Conservation (phyloP, 1,140 invertebrate genomes). For the Drosophila baimaii region DNA sequence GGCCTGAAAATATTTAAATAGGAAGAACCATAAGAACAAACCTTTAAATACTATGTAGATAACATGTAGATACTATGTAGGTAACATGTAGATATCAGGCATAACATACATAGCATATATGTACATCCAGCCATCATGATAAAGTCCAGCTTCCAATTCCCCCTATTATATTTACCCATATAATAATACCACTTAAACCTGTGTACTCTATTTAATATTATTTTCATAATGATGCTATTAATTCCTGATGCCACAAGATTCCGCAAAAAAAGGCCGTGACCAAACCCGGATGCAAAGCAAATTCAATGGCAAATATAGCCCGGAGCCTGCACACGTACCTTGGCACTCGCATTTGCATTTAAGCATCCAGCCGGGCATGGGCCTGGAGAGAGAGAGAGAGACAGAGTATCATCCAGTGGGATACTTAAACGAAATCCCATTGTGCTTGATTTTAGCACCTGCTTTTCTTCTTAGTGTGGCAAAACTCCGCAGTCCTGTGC, state of each 20-base stretch:
- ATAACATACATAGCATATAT: too few relatives aligned
- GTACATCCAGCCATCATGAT: too few relatives aligned
- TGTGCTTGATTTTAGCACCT: constrained; percentile 24
- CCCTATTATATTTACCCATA: neutral
- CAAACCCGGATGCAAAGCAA: constrained; percentile 5
- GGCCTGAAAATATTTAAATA: too few relatives aligned
- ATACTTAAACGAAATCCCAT: constrained; percentile 24
- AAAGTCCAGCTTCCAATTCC: neutral
- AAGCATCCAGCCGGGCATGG: constrained; percentile 1
- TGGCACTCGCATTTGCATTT: constrained; percentile 19
- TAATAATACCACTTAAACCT: neutral
- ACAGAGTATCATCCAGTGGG: constrained; percentile 18
- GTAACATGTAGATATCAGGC: neutral
- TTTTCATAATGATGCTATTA: constrained; percentile 1
- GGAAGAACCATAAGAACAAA: too few relatives aligned
- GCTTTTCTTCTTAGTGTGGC: constrained; percentile 22
- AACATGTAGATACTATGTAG: neutral
- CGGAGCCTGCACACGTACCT: constrained; percentile 12
- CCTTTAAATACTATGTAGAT: neutral
- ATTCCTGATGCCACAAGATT: constrained; percentile 2
- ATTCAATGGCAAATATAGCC: constrained; percentile 4
- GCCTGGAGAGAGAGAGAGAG: too few relatives aligned
- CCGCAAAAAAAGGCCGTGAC: neutral
- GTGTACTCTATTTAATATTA: neutral
- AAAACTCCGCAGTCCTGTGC: constrained; percentile 11